These are phyloP conservation scores for Neodon shergylaensis DNA, from an alignment of 2,113 vertebrate genomes.

Conservation along the genomic window DNA sequence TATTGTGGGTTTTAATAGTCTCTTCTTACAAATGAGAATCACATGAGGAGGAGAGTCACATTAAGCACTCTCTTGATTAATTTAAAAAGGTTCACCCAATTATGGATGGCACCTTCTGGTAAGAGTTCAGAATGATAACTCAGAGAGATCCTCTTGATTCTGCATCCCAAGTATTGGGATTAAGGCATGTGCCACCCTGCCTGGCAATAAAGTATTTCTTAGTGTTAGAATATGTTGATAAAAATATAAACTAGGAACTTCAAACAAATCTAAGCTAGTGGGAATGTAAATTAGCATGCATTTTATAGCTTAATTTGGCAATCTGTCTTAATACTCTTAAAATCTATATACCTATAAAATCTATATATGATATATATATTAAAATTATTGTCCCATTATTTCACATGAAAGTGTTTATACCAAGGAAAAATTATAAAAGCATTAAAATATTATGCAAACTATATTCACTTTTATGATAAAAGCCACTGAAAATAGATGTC, in stretches of 20 bases:
- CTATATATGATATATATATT: not conserved
- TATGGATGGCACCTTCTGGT: too few species aligned
- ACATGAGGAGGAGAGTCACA: too few species aligned
- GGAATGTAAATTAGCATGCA: conserved; percentile 34
- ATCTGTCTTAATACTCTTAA: conserved; percentile 23
- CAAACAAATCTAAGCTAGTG: not conserved
- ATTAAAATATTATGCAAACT: conserved; percentile 34
- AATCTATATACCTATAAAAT: not conserved
- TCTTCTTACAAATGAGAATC: too few species aligned
- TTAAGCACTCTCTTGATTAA: too few species aligned
- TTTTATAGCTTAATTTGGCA: conserved; percentile 51
- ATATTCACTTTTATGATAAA: conserved; percentile 32
- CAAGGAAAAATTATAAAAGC: conserved; percentile 47
- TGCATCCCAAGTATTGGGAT: not conserved
- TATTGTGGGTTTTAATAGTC: too few species aligned
- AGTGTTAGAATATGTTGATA: not conserved
- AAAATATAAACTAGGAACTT: conserved; percentile 14
- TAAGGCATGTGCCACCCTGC: not conserved
- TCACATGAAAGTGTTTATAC: not conserved
- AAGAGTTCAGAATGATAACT: too few species aligned
- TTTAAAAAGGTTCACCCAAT: too few species aligned
- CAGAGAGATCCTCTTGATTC: not conserved
- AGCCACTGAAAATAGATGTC: not conserved
- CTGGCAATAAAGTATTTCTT: conserved; percentile 20
- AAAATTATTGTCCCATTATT: conserved; percentile 4